Percentiles rank a stretch among this genome's conserved stretches.
These are phyloP conservation scores for Rotaria macrura DNA, from an alignment of 2,888 invertebrate genomes.

Conservation along the genomic window DNA sequence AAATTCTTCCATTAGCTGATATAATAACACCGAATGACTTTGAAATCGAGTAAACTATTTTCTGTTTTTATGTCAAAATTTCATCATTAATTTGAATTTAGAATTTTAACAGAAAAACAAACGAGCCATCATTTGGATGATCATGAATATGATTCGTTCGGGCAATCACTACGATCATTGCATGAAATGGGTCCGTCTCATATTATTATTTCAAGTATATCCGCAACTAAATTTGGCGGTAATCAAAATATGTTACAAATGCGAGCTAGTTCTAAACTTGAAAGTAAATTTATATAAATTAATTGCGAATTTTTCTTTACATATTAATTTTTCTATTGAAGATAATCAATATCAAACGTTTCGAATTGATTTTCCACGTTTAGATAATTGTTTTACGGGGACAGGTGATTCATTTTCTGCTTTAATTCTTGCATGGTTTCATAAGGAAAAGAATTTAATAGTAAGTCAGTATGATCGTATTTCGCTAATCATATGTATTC, in stretches of 20 bases:
- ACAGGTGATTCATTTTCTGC: conserved; percentile 88
- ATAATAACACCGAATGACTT: conserved; percentile 33
- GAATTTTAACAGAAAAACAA: background rate
- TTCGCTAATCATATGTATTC: background rate
- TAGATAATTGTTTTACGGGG: conserved; percentile 72
- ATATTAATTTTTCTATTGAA: background rate
- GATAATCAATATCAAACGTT: conserved; percentile 37
- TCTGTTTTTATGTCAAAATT: too few relatives aligned
- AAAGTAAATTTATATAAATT: too few relatives aligned
- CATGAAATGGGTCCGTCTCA: background rate
- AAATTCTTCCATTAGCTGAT: conserved; percentile 25
- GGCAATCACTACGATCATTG: background rate
- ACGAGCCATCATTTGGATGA: too few relatives aligned
- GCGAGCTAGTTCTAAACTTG: background rate
- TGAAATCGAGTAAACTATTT: conserved; percentile 26
- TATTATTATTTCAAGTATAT: conserved; percentile 16
- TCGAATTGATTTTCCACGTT: conserved; percentile 61
- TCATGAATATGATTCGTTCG: background rate
- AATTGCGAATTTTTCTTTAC: too few relatives aligned
- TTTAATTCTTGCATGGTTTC: conserved; percentile 73
- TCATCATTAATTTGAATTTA: background rate
- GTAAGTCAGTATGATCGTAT: conserved; percentile 36
- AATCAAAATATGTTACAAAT: background rate
- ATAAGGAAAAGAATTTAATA: conserved; percentile 60
- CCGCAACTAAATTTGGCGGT: background rate